Evolutionary conservation across 2,888 invertebrate species (phyloP).

Genomic region (Tachystola acroxantha): DNA sequence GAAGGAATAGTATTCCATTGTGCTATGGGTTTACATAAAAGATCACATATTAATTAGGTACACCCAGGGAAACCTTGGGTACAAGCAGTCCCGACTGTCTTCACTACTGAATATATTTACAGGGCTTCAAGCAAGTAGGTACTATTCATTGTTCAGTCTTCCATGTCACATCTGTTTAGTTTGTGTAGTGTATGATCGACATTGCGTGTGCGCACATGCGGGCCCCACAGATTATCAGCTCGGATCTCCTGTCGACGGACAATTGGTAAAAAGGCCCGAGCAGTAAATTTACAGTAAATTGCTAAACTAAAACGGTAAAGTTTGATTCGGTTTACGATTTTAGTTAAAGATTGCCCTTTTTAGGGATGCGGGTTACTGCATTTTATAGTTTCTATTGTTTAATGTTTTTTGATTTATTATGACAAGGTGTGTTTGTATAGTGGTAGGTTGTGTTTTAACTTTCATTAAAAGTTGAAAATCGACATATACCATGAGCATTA

Average conservation of each 20-base stretch:
- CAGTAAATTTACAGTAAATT: conserved; percentile 67
- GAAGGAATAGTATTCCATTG: no score
- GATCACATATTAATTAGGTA: no score
- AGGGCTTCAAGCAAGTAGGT: no score
- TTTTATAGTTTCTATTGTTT: conserved; percentile 30
- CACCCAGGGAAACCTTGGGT: no score
- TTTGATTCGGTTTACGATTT: conserved; percentile 68
- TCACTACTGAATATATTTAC: no score
- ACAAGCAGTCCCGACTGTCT: no score
- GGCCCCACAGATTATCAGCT: conserved; percentile 56
- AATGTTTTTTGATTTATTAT: conserved; percentile 28
- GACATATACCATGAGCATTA: no score
- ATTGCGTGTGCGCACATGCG: conserved; percentile 73
- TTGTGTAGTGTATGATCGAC: conserved; percentile 30
- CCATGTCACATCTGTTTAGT: neutral
- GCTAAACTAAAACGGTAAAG: conserved; percentile 68
- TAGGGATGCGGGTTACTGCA: conserved; percentile 60
- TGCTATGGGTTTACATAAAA: no score
- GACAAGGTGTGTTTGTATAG: conserved; percentile 10
- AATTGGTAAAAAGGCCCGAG: conserved; percentile 69
- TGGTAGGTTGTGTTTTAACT: neutral
- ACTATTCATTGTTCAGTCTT: no score
- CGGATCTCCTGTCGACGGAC: conserved; percentile 54
- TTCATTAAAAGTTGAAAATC: no score
- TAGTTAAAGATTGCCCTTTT: conserved; percentile 62